A percentile compares a stretch with the other conserved stretches of the same genome.
These are phyloP conservation scores for Thecophora atra DNA, from an alignment of 2,888 invertebrate species.

Conservation along the genomic window DNA sequence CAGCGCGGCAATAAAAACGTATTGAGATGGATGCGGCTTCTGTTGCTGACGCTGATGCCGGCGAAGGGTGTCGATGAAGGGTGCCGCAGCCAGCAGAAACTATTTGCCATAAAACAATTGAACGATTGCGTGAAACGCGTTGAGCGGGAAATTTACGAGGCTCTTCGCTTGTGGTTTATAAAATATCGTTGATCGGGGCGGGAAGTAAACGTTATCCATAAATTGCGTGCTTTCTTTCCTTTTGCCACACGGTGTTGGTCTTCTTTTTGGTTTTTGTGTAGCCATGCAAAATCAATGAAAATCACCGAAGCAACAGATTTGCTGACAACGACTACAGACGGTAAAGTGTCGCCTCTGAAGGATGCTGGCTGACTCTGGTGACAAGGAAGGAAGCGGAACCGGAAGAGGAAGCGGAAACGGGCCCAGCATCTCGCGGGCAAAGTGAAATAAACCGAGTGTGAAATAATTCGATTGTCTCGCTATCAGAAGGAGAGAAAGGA, in stretches of 20 bases:
- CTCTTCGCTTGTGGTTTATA: neutral
- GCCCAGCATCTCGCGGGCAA: slow-evolving; percentile 2
- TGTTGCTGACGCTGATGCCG: neutral
- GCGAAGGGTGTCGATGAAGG: slow-evolving; percentile 5
- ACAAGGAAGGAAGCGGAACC: neutral
- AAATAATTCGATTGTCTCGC: slow-evolving; percentile 19
- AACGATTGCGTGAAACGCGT: neutral
- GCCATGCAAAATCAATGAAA: slow-evolving; percentile 28
- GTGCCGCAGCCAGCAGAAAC: neutral
- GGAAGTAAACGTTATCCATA: slow-evolving; percentile 2
- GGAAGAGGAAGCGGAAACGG: slow-evolving; percentile 16
- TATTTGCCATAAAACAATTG: slow-evolving; percentile 24
- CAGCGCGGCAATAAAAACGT: neutral
- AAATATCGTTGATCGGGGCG: neutral
- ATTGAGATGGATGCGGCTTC: neutral
- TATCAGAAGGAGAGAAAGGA: neutral
- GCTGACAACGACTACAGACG: neutral
- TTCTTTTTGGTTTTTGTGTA: neutral
- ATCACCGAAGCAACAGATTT: slow-evolving; percentile 30
- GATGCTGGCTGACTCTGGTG: too few relatives aligned
- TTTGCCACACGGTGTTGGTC: too few relatives aligned
- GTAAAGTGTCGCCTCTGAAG: too few relatives aligned
- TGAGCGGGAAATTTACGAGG: neutral
- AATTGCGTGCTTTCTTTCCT: neutral
- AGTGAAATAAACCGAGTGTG: slow-evolving; percentile 24